A percentile compares a stretch with the other conserved stretches of the same genome.
These are phyloP conservation scores for Ceyx erithaca DNA, from an alignment of 2,797 vertebrate species.

Conservation along the genomic window DNA sequence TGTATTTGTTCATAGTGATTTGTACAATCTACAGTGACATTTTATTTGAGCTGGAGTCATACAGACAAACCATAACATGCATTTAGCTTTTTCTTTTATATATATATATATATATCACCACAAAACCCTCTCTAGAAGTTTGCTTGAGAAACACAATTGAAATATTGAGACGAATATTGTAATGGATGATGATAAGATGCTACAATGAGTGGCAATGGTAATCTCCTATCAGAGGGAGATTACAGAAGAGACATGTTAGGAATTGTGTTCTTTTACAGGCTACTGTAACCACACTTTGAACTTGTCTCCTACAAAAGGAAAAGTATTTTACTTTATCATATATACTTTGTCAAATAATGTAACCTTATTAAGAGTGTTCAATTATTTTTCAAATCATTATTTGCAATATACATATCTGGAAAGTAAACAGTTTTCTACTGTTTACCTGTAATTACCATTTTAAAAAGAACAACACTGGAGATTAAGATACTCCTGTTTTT, in stretches of 20 bases:
- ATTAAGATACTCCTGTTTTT: background rate
- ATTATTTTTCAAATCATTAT: background rate
- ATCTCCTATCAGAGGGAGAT: slow-evolving; percentile 26
- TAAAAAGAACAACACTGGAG: background rate
- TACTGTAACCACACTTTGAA: background rate
- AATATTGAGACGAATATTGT: slow-evolving; percentile 10
- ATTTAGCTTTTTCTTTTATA: slow-evolving; percentile 34
- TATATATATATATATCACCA: background rate
- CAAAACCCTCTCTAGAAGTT: slow-evolving; percentile 33
- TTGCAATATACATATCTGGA: background rate
- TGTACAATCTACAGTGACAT: slow-evolving; percentile 76
- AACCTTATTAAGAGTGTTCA: background rate
- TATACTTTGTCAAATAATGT: background rate
- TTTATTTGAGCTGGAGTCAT: slow-evolving; percentile 75
- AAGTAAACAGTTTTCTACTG: background rate
- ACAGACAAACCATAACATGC: slow-evolving; percentile 69
- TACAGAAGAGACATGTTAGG: background rate
- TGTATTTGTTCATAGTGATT: slow-evolving; percentile 77
- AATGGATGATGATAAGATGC: slow-evolving; percentile 43
- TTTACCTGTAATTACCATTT: background rate
- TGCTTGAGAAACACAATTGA: slow-evolving; percentile 42
- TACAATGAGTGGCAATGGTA: slow-evolving; percentile 13
- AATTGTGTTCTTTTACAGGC: slow-evolving; percentile 15
- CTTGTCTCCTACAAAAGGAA: background rate
- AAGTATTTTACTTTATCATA: background rate